Conservation (phyloP, 2,113 vertebrate genomes). For the Percopsis transmontana region DNA sequence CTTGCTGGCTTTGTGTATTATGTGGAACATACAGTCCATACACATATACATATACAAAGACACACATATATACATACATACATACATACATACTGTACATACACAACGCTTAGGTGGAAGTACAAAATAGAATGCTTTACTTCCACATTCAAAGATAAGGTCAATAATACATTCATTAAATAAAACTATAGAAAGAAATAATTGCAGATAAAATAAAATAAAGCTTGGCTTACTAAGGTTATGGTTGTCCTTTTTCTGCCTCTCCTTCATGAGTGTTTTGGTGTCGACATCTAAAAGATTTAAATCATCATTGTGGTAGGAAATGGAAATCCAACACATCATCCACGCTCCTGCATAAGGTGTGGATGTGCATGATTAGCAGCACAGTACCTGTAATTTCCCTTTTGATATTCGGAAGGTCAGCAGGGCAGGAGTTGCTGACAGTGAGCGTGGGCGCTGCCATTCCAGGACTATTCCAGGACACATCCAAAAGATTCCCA, state of each 20-base stretch:
- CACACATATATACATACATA: too few relatives aligned
- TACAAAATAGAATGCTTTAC: not conserved
- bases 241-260: constrained; percentile 95
- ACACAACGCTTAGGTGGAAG: too few relatives aligned
- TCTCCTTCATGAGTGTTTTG: constrained; percentile 82
- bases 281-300: constrained; percentile 65
- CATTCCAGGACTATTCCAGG: constrained; percentile 80
- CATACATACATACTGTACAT: not conserved
- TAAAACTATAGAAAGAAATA: not conserved
- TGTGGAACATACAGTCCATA: too few relatives aligned
- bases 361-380: not conserved
- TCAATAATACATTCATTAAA: not conserved
- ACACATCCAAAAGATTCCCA: constrained; percentile 85
- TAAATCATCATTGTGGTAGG: not conserved
- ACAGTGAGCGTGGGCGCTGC: constrained; percentile 78
- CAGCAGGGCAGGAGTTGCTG: constrained; percentile 91
- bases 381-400: constrained; percentile 80
- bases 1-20: too few relatives aligned
- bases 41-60: not conserved
- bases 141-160: not conserved
- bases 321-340: not conserved
- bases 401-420: constrained; percentile 87
- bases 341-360: too few relatives aligned
- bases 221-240: constrained; percentile 85
- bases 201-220: not conserved